Conservation (phyloP, 2,113 vertebrate genomes). For the Pseudorasbora parva region DNA sequence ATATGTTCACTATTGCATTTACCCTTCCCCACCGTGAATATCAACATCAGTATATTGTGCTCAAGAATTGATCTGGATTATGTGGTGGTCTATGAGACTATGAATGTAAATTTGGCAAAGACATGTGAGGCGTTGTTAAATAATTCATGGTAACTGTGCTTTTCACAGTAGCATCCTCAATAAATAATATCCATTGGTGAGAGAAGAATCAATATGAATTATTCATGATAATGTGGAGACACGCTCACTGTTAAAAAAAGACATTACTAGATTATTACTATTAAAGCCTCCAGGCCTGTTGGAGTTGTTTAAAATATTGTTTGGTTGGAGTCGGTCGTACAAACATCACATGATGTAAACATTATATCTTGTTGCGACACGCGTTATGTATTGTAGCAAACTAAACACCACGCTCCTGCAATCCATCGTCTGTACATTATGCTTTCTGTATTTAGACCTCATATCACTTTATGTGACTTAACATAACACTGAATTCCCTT, state of each 20-base stretch:
- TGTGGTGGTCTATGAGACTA: neutral
- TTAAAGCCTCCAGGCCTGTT: neutral
- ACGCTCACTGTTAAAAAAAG: conserved; percentile 24
- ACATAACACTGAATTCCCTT: conserved; percentile 17
- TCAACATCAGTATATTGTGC: conserved; percentile 21
- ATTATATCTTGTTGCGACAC: conserved; percentile 34
- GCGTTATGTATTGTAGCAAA: neutral
- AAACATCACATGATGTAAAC: conserved; percentile 38
- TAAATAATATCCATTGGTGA: conserved; percentile 22
- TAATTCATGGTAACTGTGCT: conserved; percentile 28
- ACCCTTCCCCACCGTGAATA: neutral
- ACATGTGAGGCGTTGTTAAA: conserved; percentile 28
- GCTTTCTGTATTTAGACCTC: neutral
- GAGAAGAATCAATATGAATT: conserved; percentile 10
- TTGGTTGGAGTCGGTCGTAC: neutral
- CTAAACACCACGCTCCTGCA: neutral
- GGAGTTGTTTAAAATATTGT: conserved; percentile 21
- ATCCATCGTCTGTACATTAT: neutral
- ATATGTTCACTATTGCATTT: conserved; percentile 9
- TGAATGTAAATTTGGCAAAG: conserved; percentile 18
- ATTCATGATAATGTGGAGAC: conserved; percentile 7
- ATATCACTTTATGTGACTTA: neutral
- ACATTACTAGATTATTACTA: conserved; percentile 23
- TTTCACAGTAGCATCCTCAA: conserved; percentile 15
- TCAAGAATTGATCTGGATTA: neutral